These are phyloP conservation scores for Xanthorhoe spadicearia DNA, from an alignment of 2,888 invertebrate genomes.

Conservation along the genomic window DNA sequence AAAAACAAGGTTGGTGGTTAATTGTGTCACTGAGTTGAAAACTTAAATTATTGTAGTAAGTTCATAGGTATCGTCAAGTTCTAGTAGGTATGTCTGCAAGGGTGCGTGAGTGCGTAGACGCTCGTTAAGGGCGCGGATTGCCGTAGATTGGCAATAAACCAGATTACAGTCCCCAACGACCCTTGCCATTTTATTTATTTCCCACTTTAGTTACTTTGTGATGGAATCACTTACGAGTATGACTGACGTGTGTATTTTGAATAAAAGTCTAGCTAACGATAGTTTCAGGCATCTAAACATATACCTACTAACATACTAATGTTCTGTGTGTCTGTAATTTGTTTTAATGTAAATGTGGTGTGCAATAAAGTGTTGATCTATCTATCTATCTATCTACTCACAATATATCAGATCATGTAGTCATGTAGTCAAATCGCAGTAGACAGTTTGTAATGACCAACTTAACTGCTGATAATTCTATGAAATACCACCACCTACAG, in stretches of 20 bases:
- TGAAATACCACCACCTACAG: too few relatives aligned
- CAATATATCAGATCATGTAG: too few relatives aligned
- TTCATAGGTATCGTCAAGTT: not conserved
- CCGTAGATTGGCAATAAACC: constrained; percentile 58
- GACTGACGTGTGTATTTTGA: not conserved
- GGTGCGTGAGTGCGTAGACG: constrained; percentile 19
- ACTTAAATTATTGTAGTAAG: not conserved
- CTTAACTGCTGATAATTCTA: too few relatives aligned
- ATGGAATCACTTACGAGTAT: constrained; percentile 6
- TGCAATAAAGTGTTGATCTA: too few relatives aligned
- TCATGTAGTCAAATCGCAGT: too few relatives aligned
- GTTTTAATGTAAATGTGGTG: too few relatives aligned
- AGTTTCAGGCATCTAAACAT: not conserved
- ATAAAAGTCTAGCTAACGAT: not conserved
- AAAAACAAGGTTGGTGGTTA: too few relatives aligned
- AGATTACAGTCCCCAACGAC: constrained; percentile 46
- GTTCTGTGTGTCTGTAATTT: too few relatives aligned
- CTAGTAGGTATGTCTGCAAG: not conserved
- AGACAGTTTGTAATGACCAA: too few relatives aligned
- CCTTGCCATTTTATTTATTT: constrained; percentile 36
- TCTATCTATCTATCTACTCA: too few relatives aligned
- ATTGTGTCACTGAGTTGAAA: not conserved
- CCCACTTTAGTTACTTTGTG: constrained; percentile 22
- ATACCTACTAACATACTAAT: not conserved
- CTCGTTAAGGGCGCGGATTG: constrained; percentile 38